Percentiles rank a stretch among this genome's conserved stretches.
phyloP scores from a whole-genome alignment of 2,113 vertebrate genomes.

The Columbina picui region DNA sequence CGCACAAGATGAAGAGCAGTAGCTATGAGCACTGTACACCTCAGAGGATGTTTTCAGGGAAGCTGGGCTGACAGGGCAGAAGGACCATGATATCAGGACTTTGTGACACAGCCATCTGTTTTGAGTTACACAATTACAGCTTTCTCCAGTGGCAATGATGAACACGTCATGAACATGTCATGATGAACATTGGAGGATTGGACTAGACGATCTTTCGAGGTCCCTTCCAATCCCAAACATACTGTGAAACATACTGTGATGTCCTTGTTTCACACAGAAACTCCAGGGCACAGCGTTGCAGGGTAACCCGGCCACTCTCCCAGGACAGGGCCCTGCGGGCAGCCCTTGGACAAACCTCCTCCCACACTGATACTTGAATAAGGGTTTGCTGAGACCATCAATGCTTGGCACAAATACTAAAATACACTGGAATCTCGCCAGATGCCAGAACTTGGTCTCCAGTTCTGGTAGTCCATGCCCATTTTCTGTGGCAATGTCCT shows the following conservation, averaged over 20 bases:
- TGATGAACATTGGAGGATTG: too few relatives aligned
- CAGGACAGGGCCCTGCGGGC: not conserved
- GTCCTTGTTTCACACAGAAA: not conserved
- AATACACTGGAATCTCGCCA: not conserved
- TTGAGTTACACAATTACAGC: not conserved
- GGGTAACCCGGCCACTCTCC: not conserved
- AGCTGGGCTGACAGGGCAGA: not conserved
- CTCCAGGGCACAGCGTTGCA: too few relatives aligned
- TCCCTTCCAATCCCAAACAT: too few relatives aligned
- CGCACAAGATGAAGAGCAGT: not conserved
- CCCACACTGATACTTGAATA: not conserved
- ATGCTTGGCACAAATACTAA: not conserved
- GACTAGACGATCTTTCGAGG: too few relatives aligned
- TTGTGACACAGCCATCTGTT: not conserved
- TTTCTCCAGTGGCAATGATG: not conserved
- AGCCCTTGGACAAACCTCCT: not conserved
- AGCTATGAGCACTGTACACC: not conserved
- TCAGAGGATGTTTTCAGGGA: not conserved
- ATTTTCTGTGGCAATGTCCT: not conserved
- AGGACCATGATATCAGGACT: not conserved
- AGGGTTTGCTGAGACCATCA: not conserved
- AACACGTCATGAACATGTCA: too few relatives aligned
- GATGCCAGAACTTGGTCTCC: not conserved
- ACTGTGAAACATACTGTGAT: too few relatives aligned
- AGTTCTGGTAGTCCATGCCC: not conserved